These are phyloP conservation scores for Meriones psammophilus DNA, from an alignment of 2,797 vertebrate genomes.

Conservation along the genomic window DNA sequence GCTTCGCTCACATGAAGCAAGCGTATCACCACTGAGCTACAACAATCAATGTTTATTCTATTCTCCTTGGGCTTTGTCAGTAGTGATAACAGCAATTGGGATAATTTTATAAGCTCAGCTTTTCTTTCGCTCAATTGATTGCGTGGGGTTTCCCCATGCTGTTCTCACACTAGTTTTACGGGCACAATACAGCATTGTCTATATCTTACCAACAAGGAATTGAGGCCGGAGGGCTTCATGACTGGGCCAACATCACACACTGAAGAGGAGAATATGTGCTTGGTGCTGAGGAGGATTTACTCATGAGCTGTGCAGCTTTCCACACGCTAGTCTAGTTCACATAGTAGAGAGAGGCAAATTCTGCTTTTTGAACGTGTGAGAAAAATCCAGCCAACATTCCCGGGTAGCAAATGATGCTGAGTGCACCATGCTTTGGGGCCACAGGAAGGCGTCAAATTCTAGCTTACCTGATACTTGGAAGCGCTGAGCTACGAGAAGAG, in stretches of 20 bases:
- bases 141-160: neutral
- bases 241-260: neutral
- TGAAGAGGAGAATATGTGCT: neutral
- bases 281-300: neutral
- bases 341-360: neutral
- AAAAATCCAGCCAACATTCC: neutral
- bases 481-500: neutral
- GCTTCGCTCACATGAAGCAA: neutral
- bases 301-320: neutral
- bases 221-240: neutral
- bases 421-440: neutral
- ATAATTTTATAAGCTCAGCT: constrained; percentile 12
- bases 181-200: neutral
- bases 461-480: neutral
- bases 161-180: neutral
- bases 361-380: neutral
- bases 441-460: neutral
- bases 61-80: constrained; percentile 13
- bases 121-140: neutral
- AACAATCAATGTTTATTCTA: neutral
- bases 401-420: neutral
- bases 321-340: neutral
- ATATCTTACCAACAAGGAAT: neutral
- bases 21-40: neutral
- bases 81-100: neutral